Evolutionary conservation across 1,140 invertebrate genomes (phyloP).

Genomic region (Drepana arcuata): DNA sequence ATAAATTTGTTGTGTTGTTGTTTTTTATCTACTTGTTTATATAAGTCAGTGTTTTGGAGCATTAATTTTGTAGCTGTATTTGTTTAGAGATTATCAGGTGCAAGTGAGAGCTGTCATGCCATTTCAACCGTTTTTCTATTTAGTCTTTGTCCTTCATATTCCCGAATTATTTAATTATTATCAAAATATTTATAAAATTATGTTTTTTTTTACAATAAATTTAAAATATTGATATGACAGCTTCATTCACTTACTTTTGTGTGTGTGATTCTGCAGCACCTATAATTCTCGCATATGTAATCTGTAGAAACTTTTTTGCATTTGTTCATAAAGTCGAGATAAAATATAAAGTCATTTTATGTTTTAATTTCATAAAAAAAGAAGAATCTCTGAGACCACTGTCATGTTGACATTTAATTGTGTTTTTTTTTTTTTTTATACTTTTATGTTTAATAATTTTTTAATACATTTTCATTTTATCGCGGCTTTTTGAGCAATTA

Average conservation of each 20-base stretch:
- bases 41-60: slow-evolving; percentile 37
- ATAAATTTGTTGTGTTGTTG: slow-evolving; percentile 51
- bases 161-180: slow-evolving; percentile 66
- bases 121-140: no score
- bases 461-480: slow-evolving; percentile 2
- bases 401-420: no score
- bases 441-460: slow-evolving; percentile 1
- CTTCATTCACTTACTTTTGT: no score
- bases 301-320: no score
- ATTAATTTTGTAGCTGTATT: slow-evolving; percentile 36
- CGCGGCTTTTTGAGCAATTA: slow-evolving; percentile 10
- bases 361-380: no score
- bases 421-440: slow-evolving; percentile 2
- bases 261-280: slow-evolving; percentile 63
- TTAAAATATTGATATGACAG: no score
- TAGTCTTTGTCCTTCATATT: slow-evolving; percentile 28
- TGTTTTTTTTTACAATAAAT: no score
- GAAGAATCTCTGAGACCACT: no score
- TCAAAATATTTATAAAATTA: no score
- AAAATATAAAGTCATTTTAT: slow-evolving; percentile 15
- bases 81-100: slow-evolving; percentile 57
- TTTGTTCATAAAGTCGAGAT: slow-evolving; percentile 23
- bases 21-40: slow-evolving; percentile 59
- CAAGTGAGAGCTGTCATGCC: no score
- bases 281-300: slow-evolving; percentile 43